Percentiles rank a stretch among this genome's conserved stretches.
These are phyloP conservation scores for Urechis unicinctus DNA, from an alignment of 2,888 invertebrate genomes.

Conservation along the genomic window DNA sequence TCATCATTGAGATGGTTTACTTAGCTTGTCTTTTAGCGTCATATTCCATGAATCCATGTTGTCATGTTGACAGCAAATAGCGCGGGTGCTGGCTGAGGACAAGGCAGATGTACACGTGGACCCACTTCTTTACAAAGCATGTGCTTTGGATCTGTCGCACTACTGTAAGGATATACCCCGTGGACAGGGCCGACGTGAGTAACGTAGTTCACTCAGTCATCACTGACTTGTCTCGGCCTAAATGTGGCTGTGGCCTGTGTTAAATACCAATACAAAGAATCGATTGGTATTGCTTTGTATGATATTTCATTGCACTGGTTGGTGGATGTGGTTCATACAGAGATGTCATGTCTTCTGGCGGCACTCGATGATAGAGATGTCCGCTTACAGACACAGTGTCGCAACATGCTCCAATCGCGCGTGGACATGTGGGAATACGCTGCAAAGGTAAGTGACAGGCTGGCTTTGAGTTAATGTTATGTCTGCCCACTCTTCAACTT, in stretches of 20 bases:
- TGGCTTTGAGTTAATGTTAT: not conserved
- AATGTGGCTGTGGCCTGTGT: not conserved
- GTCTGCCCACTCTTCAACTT: too few relatives aligned
- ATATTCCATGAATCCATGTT: not conserved
- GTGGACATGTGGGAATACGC: conserved; percentile 88
- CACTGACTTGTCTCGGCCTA: not conserved
- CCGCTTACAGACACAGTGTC: conserved; percentile 70
- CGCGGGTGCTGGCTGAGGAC: conserved; percentile 74
- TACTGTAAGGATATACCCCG: conserved; percentile 60
- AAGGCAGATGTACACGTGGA: conserved; percentile 93
- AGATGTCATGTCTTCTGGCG: conserved; percentile 50
- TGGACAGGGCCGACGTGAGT: conserved; percentile 75
- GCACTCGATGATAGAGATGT: conserved; percentile 56
- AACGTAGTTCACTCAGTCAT: not conserved
- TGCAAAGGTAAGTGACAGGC: conserved; percentile 51
- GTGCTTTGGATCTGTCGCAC: conserved; percentile 65
- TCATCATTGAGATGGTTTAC: too few relatives aligned
- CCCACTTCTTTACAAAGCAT: conserved; percentile 81
- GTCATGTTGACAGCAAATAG: conserved; percentile 62
- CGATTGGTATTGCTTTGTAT: not conserved
- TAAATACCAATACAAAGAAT: too few relatives aligned
- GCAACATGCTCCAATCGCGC: conserved; percentile 71
- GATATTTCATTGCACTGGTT: not conserved
- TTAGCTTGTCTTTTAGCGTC: not conserved
- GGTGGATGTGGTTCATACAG: conserved; percentile 8